These are phyloP conservation scores for Sparus aurata DNA, from an alignment of 2,797 vertebrate species.

Conservation along the genomic window DNA sequence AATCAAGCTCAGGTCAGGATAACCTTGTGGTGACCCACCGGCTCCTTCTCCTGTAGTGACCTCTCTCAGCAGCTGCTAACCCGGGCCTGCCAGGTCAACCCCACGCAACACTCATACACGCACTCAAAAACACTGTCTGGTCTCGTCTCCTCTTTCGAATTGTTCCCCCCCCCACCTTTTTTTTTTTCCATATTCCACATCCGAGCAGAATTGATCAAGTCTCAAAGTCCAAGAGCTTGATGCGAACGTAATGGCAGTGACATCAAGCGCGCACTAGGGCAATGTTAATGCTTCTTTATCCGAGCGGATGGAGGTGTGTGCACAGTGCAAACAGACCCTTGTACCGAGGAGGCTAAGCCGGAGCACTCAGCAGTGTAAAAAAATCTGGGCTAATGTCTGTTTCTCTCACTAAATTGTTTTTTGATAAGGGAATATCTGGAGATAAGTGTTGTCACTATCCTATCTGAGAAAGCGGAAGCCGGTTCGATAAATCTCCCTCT, in stretches of 20 bases:
- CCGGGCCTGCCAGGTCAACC: constrained; percentile 23
- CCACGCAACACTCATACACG: constrained; percentile 33
- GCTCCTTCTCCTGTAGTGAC: constrained; percentile 87
- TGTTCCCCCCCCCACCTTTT: background rate
- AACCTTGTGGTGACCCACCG: constrained; percentile 90
- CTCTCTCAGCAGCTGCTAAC: constrained; percentile 84
- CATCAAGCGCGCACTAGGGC: constrained; percentile 71
- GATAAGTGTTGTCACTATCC: constrained; percentile 82
- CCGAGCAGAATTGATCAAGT: constrained; percentile 55
- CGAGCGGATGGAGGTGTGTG: constrained; percentile 67
- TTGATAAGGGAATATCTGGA: constrained; percentile 84
- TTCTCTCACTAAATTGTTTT: constrained; percentile 82
- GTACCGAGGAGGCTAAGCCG: constrained; percentile 69
- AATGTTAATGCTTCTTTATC: constrained; percentile 67
- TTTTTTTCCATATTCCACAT: constrained; percentile 27
- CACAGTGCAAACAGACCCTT: constrained; percentile 84
- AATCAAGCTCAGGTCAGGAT: constrained; percentile 87
- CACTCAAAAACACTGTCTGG: background rate
- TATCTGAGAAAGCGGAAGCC: constrained; percentile 80
- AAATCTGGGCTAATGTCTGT: constrained; percentile 78
- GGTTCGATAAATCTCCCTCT: constrained; percentile 74
- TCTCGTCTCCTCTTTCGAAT: background rate
- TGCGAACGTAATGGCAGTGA: constrained; percentile 67
- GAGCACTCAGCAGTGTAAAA: constrained; percentile 65
- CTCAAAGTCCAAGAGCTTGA: constrained; percentile 73